phyloP scores from a whole-genome alignment of 2,888 invertebrate genomes.

The Dicycla oo region DNA sequence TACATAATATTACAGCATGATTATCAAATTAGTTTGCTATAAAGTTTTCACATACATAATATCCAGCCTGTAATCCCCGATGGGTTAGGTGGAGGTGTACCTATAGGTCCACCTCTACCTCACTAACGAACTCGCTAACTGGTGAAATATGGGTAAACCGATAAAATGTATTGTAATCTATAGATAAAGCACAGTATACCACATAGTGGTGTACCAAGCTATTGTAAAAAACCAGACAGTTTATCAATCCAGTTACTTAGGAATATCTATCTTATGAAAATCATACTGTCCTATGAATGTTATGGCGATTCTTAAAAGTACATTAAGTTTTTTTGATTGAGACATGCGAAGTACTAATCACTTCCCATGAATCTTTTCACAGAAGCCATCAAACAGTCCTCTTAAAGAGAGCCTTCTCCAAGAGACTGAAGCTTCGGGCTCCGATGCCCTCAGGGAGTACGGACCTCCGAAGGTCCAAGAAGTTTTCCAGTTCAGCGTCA shows the following conservation, averaged over 20 bases:
- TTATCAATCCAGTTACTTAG: neutral
- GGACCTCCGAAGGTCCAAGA: constrained; percentile 84
- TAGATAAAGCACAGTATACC: neutral
- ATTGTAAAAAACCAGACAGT: no score
- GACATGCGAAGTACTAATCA: no score
- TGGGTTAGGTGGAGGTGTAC: no score
- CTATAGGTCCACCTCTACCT: no score
- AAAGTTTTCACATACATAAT: no score
- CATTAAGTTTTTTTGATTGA: no score
- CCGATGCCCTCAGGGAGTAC: constrained; percentile 87
- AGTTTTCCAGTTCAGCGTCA: constrained; percentile 68
- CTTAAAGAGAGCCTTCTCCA: constrained; percentile 80
- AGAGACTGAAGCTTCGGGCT: constrained; percentile 85
- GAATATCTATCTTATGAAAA: neutral
- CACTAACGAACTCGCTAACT: no score
- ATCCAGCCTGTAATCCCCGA: no score
- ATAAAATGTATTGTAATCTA: no score
- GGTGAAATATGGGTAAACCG: no score
- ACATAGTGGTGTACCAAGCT: no score
- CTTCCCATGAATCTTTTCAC: constrained; percentile 21
- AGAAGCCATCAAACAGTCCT: constrained; percentile 85
- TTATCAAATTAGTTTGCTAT: neutral
- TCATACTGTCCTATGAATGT: neutral
- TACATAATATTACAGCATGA: neutral
- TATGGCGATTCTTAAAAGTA: neutral